Base-by-base conservation (phyloP, 2,888 invertebrate genomes). In the Aricia artaxerxes region DNA sequence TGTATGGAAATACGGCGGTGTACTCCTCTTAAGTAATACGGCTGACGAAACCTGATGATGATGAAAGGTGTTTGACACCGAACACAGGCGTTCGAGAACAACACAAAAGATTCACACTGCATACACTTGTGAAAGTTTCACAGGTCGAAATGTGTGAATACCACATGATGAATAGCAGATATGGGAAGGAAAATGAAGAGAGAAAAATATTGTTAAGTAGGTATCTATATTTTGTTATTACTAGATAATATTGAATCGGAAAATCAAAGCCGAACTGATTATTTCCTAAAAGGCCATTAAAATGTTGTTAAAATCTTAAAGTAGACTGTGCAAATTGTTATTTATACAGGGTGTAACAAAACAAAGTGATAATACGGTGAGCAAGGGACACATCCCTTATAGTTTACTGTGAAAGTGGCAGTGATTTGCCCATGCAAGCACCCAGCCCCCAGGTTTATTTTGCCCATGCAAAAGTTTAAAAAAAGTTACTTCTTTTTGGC, bases 111-210 rank as follows among this genome's bases (percentile, higher is more conserved):
- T 69, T 38, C 69, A 38, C 35, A 31, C 64, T 64, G 9, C 64
- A 38, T 69, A 69, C 69, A 5, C 38, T 38, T 6, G 69, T 16
- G 38, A 69, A 69, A 69, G 35, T 69, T 13, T 69, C 69, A 13
- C 69, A 38, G 35, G 35, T 69, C 35, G 69, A 69, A 69, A 69
- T 69, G 38, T 69, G 69, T 69, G 69, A 38, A 38, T 38, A 38
- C 24, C 24, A 61, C 31, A 64, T 64, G 64, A 64, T 24, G 31
- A 64, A 64, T 64, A 31, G 64, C 9, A 11, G 13, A 35, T 31
- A 35, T 38, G 69, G 5, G 35, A 38, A 35, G 31, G 13, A 38
- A 35, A 38, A 64, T 64, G 64, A 9, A 7, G 61, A 61, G 57
- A 57, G 24, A 61, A 61, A n/a, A 57, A 16, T 57, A 57, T 57